Percentiles rank a stretch among this genome's conserved stretches.
phyloP scores from a whole-genome alignment of 2,797 vertebrate species.

The Calcarius lapponicus region DNA sequence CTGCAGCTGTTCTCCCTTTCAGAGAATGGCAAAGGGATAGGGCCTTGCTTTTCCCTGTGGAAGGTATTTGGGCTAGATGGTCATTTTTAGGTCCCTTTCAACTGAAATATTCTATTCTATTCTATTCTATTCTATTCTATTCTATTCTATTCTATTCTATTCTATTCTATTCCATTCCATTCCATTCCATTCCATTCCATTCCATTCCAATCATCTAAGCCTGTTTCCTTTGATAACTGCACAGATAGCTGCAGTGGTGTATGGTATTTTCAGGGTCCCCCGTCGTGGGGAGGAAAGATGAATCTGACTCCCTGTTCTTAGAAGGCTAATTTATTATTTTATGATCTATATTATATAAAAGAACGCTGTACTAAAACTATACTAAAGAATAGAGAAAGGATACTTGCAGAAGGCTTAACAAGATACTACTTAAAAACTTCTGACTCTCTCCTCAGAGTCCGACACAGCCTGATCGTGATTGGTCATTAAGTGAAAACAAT shows the following conservation, averaged over 20 bases:
- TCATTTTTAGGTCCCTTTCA: neutral
- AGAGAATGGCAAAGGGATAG: neutral
- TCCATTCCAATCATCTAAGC: neutral
- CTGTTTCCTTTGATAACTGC: neutral
- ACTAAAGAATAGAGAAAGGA: too few relatives aligned
- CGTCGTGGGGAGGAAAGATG: too few relatives aligned
- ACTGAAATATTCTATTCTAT: neutral
- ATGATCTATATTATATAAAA: too few relatives aligned
- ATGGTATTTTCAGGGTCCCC: too few relatives aligned
- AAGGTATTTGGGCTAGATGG: neutral
- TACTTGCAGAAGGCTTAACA: too few relatives aligned
- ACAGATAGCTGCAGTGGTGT: neutral
- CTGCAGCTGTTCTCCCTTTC: neutral
- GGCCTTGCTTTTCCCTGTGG: neutral
- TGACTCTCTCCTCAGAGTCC: too few relatives aligned
- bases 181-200: neutral
- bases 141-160: neutral
- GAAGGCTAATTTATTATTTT: too few relatives aligned
- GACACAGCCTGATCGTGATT: too few relatives aligned
- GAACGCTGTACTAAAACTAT: too few relatives aligned
- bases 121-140: neutral
- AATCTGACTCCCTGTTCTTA: too few relatives aligned
- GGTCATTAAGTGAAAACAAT: too few relatives aligned
- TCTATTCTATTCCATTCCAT: neutral
- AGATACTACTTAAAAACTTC: too few relatives aligned